These are phyloP conservation scores for Hycleus phaleratus DNA, from an alignment of 1,140 invertebrate species.

Conservation along the genomic window DNA sequence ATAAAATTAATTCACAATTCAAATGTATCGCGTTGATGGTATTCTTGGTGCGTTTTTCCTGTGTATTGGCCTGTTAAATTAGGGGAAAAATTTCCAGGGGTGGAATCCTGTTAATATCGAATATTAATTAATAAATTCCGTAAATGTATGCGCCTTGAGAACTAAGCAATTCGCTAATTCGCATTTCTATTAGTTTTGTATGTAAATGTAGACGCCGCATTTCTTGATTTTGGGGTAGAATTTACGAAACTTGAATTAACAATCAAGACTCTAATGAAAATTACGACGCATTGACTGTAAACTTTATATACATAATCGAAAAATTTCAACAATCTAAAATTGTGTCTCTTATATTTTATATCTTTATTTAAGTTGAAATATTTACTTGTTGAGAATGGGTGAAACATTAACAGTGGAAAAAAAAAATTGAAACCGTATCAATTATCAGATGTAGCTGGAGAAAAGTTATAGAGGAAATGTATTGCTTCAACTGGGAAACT, in stretches of 20 bases:
- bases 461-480: too few relatives aligned
- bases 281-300: constrained; percentile 13
- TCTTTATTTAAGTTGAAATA: too few relatives aligned
- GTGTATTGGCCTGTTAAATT: background rate
- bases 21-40: too few relatives aligned
- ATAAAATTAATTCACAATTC: too few relatives aligned
- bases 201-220: constrained; percentile 25
- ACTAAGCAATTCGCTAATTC: constrained; percentile 24
- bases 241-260: constrained; percentile 23
- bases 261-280: constrained; percentile 22
- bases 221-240: constrained; percentile 22
- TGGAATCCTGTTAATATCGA: constrained; percentile 13
- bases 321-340: too few relatives aligned
- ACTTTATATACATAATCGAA: constrained; percentile 1
- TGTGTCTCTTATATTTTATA: too few relatives aligned
- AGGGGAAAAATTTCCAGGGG: background rate
- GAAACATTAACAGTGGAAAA: too few relatives aligned
- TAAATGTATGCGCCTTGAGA: constrained; percentile 16
- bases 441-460: too few relatives aligned
- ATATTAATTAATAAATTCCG: constrained; percentile 21
- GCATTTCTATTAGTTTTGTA: constrained; percentile 32
- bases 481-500: too few relatives aligned
- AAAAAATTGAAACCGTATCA: too few relatives aligned
- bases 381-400: too few relatives aligned
- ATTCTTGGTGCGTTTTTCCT: too few relatives aligned